Percentiles rank a stretch among this genome's conserved stretches.
Evolutionary conservation across 2,888 invertebrate genomes (phyloP).

Genomic region (Apoderus coryli): DNA sequence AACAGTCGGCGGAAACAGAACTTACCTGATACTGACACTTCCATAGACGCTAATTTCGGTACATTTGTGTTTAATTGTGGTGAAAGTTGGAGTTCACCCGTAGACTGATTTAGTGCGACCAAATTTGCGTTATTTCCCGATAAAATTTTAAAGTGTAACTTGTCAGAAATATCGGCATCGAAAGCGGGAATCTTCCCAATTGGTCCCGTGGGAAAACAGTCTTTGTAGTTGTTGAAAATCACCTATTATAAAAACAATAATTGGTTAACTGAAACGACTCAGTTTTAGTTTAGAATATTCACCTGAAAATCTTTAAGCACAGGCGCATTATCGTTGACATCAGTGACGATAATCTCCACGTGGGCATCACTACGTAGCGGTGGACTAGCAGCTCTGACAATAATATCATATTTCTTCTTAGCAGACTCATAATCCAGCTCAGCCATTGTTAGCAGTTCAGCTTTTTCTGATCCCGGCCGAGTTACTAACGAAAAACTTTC

Average conservation of each 20-base stretch:
- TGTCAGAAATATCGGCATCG: conserved; percentile 88
- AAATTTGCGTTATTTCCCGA: conserved; percentile 89
- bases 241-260: too few relatives aligned
- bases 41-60: conserved; percentile 84
- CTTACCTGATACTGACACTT: conserved; percentile 50
- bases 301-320: conserved; percentile 70
- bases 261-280: conserved; percentile 4
- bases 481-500: conserved; percentile 71
- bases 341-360: conserved; percentile 78
- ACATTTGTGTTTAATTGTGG: conserved; percentile 93
- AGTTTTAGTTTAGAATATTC: too few relatives aligned
- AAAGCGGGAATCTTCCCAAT: conserved; percentile 86
- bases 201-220: conserved; percentile 83
- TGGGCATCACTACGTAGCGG: conserved; percentile 79
- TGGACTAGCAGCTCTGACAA: conserved; percentile 81
- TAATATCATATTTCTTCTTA: conserved; percentile 75
- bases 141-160: conserved; percentile 66
- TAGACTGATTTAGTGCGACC: conserved; percentile 65
- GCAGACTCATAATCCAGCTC: conserved; percentile 94
- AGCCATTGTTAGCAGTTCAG: conserved; percentile 76
- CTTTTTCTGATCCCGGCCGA: conserved; percentile 68
- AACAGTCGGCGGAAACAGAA: too few relatives aligned
- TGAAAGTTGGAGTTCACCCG: conserved; percentile 75
- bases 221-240: conserved; percentile 89
- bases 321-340: conserved; percentile 92